Percentiles rank a stretch among this genome's conserved stretches.
These are phyloP conservation scores for Camponotus fellah DNA, from an alignment of 2,888 invertebrate genomes.

Conservation along the genomic window DNA sequence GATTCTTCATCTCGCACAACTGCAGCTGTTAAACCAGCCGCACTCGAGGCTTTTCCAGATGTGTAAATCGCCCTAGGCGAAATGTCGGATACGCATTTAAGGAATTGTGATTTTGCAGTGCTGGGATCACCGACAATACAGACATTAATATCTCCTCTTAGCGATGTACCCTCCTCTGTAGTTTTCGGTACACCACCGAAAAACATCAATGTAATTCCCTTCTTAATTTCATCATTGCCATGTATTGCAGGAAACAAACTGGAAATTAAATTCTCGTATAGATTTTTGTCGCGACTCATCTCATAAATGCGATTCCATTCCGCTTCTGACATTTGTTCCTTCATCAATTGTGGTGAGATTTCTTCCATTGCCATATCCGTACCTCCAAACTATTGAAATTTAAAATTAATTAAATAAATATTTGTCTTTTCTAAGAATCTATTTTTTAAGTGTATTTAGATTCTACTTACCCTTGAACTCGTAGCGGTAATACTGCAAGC, in stretches of 20 bases:
- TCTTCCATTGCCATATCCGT: constrained; percentile 94
- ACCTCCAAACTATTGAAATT: constrained; percentile 90
- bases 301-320: constrained; percentile 98
- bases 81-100: constrained; percentile 98
- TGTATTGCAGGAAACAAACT: constrained; percentile 98
- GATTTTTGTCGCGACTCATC: constrained; percentile 97
- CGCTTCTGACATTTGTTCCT: constrained; percentile 96
- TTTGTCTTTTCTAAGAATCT: not conserved
- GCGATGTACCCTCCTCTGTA: constrained; percentile 95
- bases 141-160: constrained; percentile 98
- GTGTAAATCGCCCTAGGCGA: constrained; percentile 99
- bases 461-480: constrained; percentile 89
- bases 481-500: constrained; percentile 97
- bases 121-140: constrained; percentile 99
- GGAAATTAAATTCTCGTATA: constrained; percentile 96
- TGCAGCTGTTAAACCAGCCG: constrained; percentile 99
- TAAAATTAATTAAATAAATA: constrained; percentile 13
- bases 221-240: constrained; percentile 98
- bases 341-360: constrained; percentile 96
- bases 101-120: constrained; percentile 98
- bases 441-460: not conserved
- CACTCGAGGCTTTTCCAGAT: constrained; percentile 98
- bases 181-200: constrained; percentile 99
- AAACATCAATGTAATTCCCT: constrained; percentile 96
- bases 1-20: constrained; percentile 99